Evolutionary conservation across 37 sponge, comb jelly and placozoan genomes (phyloP).

Genomic region (Hormiphora californensis): DNA sequence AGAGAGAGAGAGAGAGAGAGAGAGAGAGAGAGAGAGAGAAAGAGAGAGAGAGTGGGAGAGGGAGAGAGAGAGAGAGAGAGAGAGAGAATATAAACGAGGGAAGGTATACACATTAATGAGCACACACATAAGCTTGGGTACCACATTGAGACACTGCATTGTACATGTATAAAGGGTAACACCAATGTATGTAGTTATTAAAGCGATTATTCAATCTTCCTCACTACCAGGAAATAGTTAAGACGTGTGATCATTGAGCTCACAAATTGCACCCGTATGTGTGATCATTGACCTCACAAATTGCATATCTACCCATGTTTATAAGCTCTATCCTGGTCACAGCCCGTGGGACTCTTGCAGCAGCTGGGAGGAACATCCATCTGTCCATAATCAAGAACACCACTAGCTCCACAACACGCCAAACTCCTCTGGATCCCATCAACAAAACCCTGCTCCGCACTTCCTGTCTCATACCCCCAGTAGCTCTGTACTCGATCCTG

Average conservation of each 20-base stretch:
- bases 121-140: too few species aligned
- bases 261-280: too few species aligned
- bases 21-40: not conserved
- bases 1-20: not conserved
- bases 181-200: too few species aligned
- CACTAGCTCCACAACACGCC: not conserved
- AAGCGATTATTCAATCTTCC: too few species aligned
- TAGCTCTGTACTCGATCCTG: not conserved
- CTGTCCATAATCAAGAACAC: not conserved
- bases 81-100: too few species aligned
- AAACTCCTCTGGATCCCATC: slow-evolving; percentile 16
- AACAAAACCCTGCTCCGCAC: not conserved
- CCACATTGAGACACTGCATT: too few species aligned
- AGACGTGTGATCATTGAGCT: too few species aligned
- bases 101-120: too few species aligned
- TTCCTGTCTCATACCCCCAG: not conserved
- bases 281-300: too few species aligned
- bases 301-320: not conserved
- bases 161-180: too few species aligned
- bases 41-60: not conserved
- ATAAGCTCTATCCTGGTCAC: slow-evolving; percentile 23
- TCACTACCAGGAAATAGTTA: too few species aligned
- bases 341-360: slow-evolving; percentile 25
- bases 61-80: not conserved
- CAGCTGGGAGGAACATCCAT: slow-evolving; percentile 30